Evolutionary conservation across 2,113 vertebrate species (phyloP).

Genomic region (Vimba vimba): DNA sequence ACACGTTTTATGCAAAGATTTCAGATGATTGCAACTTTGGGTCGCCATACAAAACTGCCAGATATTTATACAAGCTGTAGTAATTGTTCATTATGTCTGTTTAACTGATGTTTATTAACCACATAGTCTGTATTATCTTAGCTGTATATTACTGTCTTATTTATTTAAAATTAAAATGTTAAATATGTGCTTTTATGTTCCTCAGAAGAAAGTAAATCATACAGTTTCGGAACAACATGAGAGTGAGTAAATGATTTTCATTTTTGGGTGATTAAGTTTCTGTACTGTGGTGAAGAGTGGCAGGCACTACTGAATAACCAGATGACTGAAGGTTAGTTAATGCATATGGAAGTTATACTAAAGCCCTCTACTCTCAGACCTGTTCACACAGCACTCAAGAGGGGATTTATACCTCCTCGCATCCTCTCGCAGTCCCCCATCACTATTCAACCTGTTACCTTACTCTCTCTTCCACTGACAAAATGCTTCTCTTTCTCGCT

Average conservation of each 20-base stretch:
- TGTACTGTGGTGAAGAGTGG: not conserved
- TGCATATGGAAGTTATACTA: conserved; percentile 34
- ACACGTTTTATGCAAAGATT: no score
- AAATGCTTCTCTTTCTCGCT: not conserved
- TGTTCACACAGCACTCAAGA: not conserved
- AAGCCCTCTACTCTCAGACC: conserved; percentile 22
- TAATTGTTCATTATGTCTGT: no score
- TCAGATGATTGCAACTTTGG: not conserved
- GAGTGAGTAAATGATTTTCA: not conserved
- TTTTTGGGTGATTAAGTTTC: not conserved
- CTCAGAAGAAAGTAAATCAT: not conserved
- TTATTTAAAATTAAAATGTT: not conserved
- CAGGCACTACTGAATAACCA: conserved; percentile 40
- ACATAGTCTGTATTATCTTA: no score
- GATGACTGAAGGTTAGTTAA: conserved; percentile 19
- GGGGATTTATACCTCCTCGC: not conserved
- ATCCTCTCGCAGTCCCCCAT: not conserved
- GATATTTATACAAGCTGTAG: no score
- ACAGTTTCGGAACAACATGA: not conserved
- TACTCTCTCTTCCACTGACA: not conserved
- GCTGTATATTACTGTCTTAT: not conserved
- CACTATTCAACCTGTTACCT: conserved; percentile 20
- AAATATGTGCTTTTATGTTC: not conserved
- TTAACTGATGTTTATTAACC: no score
- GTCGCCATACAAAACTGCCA: not conserved